Evolutionary conservation across 2,888 invertebrate species (phyloP), one percentile per base, ranked within the genome.

Genomic region (Colletes collaris): DNA sequence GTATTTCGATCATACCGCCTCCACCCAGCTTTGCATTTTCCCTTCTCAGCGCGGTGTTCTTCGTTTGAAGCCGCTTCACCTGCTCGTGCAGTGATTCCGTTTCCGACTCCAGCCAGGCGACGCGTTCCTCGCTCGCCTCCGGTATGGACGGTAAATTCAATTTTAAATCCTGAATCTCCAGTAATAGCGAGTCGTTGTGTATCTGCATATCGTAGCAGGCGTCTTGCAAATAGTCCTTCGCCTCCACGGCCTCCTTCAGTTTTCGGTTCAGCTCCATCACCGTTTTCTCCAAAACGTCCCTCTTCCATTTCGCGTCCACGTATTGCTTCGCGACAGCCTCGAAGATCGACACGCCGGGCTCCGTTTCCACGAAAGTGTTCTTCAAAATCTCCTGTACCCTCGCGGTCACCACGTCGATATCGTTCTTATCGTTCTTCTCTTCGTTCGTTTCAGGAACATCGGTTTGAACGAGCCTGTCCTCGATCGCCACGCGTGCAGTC

Each of bases 1-100:
- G 55, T 6, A 19, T 27, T 63, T 94, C 93, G 86, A 94, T 95
- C 49, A 94, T 93, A 4, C 94, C 90, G 82, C 94, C 94, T 82
- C 94, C 94, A 4, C 89, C 84, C 27, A 92, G 76, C 44, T 89
- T 90, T 0, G 86, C 75, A 35, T 91, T 90, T 10, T 88, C 83
- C 4, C 87, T 70, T 19, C 86, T 84, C 19, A 92, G 58, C 4
- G 66, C 75, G 4, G 86, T 83, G 19, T 89, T 90, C 52, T 92
- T 92, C 0, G 92, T 92, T 76, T 93, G 94, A 2, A 95, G 87
- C 3, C 93, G 93, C 68, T 94, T 93, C 7, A 94, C 91, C 53
- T 92, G 89, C 16, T 93, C 91, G 37, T 93, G 92, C 40, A 93
- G 83, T 2, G 92, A 91, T 77, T 93, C 93, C 0, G 92, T 89